Base-by-base conservation (phyloP, 1,140 invertebrate genomes). In the Venturia canescens region DNA sequence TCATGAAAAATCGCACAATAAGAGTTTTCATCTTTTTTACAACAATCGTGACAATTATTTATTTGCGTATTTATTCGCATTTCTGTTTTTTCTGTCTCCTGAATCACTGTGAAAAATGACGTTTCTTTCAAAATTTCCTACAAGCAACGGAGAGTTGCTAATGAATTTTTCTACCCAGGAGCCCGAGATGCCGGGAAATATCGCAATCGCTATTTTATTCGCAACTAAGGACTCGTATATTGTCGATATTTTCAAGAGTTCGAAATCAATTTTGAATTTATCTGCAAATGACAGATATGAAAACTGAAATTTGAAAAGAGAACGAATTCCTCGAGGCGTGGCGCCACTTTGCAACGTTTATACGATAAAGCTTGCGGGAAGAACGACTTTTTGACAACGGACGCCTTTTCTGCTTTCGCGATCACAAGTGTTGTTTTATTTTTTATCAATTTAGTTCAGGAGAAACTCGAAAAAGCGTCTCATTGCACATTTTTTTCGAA, bases 281-380 rank as follows among this genome's bases (percentile, higher is more conserved):
- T 9, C 21, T 13, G 18, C 21, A 0, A 57, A 57, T 13, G 53
- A 57, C n/a, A 57, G 3, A 23, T n/a, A 57, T 3, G 15, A 53
- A 3, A 53, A 53, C 3, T 3, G 15, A 53, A 53, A 53, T 44
- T 13, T 11, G 38, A 3, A 44, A 9, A 11, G 7, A 44, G 7
- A 11, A 11, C 5, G 3, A 44, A 44, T 44, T 44, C 1, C 11
- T 44, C 38, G 11, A 4, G 7, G 13, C 38, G 38, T 44, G 38
- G 13, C 38, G 38, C 13, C 1, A 66, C 27, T 23, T 66, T 66
- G n/a, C 21, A 66, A n/a, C 60, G 23, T 27, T n/a, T 66, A 66
- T 27, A 66, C 60, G 60, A 29, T 66, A 66, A 66, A 66, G 21
- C 21, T 23, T 66, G 60, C 60, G 60, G 60, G 60, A 66, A 66